Evolutionary conservation across 2,888 invertebrate genomes (phyloP).

Genomic region (Abscondita cerata): DNA sequence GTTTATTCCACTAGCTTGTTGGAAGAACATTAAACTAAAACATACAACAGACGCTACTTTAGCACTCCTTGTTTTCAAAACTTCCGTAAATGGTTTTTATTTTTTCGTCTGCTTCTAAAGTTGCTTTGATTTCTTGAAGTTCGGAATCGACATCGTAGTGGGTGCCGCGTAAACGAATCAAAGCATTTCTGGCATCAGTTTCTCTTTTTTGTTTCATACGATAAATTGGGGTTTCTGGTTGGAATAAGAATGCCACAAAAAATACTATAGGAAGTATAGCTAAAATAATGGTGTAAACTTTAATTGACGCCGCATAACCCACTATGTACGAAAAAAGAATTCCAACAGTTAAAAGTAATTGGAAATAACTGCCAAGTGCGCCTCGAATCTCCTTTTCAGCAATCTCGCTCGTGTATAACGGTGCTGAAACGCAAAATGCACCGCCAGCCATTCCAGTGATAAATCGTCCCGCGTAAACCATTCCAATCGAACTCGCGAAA

Average conservation of each 20-base stretch:
- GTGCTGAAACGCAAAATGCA: conserved; percentile 83
- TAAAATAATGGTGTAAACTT: conserved; percentile 70
- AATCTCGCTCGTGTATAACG: conserved; percentile 86
- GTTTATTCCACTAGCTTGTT: conserved; percentile 86
- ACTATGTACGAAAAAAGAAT: conserved; percentile 77
- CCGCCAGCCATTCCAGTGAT: conserved; percentile 79
- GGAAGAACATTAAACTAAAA: conserved; percentile 86
- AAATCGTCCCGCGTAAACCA: conserved; percentile 72
- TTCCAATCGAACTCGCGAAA: conserved; percentile 64
- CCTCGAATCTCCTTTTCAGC: conserved; percentile 85
- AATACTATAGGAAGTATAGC: conserved; percentile 73
- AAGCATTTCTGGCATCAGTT: conserved; percentile 71
- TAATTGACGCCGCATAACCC: conserved; percentile 56
- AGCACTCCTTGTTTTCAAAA: conserved; percentile 63
- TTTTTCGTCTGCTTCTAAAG: conserved; percentile 62
- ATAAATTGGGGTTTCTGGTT: conserved; percentile 88
- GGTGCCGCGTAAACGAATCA: conserved; percentile 77
- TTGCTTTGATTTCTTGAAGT: conserved; percentile 65
- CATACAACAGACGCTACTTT: conserved; percentile 74
- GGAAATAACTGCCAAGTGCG: conserved; percentile 84
- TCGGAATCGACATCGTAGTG: conserved; percentile 76
- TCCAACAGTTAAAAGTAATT: conserved; percentile 83
- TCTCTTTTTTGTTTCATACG: conserved; percentile 69
- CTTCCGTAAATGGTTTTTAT: conserved; percentile 64
- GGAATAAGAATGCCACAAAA: conserved; percentile 74